Evolutionary conservation across 2,797 vertebrate genomes (phyloP).

Genomic region (Coregonus suidteri): DNA sequence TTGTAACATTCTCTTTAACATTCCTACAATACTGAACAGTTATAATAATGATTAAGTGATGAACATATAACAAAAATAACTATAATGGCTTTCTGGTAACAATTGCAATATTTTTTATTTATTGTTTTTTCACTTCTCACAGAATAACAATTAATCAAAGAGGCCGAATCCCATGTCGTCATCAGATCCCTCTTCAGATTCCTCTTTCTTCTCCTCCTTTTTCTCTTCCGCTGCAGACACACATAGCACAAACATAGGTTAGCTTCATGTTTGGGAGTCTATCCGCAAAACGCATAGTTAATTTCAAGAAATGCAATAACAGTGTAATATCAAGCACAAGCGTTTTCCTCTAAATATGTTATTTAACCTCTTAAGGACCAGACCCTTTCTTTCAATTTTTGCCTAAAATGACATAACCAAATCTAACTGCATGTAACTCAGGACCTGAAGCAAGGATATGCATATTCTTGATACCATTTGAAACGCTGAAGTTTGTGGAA

Average conservation of each 20-base stretch:
- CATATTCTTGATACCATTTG: too few relatives aligned
- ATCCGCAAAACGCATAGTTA: not conserved
- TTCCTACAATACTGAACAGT: not conserved
- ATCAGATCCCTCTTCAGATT: conserved; percentile 84
- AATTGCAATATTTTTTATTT: conserved; percentile 66
- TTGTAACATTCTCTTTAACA: not conserved
- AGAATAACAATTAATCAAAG: conserved; percentile 79
- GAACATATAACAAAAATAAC: not conserved
- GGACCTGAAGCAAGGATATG: too few relatives aligned
- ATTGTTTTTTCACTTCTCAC: conserved; percentile 68
- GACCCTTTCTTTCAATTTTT: too few relatives aligned
- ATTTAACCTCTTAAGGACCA: not conserved
- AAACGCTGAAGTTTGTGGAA: too few relatives aligned
- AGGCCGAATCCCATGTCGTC: conserved; percentile 88
- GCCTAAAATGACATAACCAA: too few relatives aligned
- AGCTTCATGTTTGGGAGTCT: not conserved
- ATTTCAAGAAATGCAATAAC: too few relatives aligned
- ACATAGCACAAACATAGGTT: not conserved
- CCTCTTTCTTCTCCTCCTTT: conserved; percentile 87
- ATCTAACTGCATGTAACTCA: too few relatives aligned
- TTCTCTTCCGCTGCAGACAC: conserved; percentile 81
- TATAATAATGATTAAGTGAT: not conserved
- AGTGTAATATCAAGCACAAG: not conserved
- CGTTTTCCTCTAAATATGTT: not conserved
- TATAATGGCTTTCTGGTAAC: conserved; percentile 54